These are phyloP conservation scores for Thaumetopoea pityocampa DNA, from an alignment of 1,140 invertebrate genomes.

Conservation along the genomic window DNA sequence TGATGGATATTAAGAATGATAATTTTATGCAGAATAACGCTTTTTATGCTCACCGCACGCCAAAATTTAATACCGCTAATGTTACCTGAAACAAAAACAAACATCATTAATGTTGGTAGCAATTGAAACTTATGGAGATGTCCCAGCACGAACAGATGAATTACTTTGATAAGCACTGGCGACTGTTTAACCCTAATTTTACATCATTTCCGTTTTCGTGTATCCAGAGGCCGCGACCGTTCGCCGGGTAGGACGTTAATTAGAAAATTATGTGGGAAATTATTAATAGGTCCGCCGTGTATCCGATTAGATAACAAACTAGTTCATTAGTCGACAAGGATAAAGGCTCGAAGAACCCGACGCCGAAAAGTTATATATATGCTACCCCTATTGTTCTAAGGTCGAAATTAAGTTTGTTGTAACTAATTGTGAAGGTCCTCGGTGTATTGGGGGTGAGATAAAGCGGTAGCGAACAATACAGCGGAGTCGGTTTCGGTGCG, in stretches of 20 bases:
- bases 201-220: slow-evolving; percentile 41
- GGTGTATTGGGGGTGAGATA: slow-evolving; percentile 43
- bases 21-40: slow-evolving; percentile 8
- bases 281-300: slow-evolving; percentile 65
- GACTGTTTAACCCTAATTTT: slow-evolving; percentile 26
- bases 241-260: slow-evolving; percentile 52
- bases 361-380: slow-evolving; percentile 21
- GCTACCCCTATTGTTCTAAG: slow-evolving; percentile 37
- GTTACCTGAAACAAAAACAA: slow-evolving; percentile 62
- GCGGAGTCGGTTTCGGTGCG: slow-evolving; percentile 49
- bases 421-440: slow-evolving; percentile 39
- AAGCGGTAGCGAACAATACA: slow-evolving; percentile 66
- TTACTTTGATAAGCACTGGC: slow-evolving; percentile 9
- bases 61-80: slow-evolving; percentile 17
- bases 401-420: slow-evolving; percentile 31
- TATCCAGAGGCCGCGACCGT: slow-evolving; percentile 25
- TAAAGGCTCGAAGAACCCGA: slow-evolving; percentile 22
- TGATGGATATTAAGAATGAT: no score
- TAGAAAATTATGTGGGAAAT: slow-evolving; percentile 68
- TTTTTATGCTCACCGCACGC: slow-evolving; percentile 21
- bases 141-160: slow-evolving; percentile 6
- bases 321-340: slow-evolving; percentile 56
- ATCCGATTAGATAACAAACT: slow-evolving; percentile 70
- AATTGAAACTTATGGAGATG: slow-evolving; percentile 12
- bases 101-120: slow-evolving; percentile 25